Evolutionary conservation across 2,113 vertebrate species (phyloP).

Genomic region (Chionodraco myersi): DNA sequence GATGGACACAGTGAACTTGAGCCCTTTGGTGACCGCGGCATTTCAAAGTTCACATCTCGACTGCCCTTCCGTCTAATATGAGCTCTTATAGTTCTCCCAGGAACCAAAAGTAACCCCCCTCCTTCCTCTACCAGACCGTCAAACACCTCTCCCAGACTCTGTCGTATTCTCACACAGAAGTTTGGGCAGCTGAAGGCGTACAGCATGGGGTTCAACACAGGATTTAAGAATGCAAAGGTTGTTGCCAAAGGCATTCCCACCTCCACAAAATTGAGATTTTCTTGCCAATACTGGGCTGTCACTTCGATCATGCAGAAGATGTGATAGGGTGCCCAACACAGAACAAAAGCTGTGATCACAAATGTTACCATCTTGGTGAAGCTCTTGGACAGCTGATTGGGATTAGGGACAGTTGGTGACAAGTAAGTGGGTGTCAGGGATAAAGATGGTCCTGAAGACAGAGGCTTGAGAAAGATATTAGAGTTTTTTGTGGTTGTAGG

Average conservation of each 20-base stretch:
- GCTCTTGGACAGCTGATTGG: conserved; percentile 77
- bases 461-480: conserved; percentile 13
- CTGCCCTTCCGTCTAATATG: conserved; percentile 38
- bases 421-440: not conserved
- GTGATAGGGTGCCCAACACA: conserved; percentile 92
- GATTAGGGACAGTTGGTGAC: conserved; percentile 12
- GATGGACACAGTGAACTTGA: not conserved
- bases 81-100: conserved; percentile 34
- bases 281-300: conserved; percentile 49
- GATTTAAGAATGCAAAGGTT: conserved; percentile 87
- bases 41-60: not conserved
- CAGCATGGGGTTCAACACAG: conserved; percentile 90
- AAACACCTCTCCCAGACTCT: conserved; percentile 76
- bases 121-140: conserved; percentile 82
- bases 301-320: conserved; percentile 87
- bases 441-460: not conserved
- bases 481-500: not conserved
- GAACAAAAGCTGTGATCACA: conserved; percentile 88
- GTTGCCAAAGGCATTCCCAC: conserved; percentile 80
- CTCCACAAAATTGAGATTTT: conserved; percentile 41
- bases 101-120: conserved; percentile 20
- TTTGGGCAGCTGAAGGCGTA: conserved; percentile 94
- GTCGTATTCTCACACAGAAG: conserved; percentile 83
- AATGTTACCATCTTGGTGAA: conserved; percentile 89
- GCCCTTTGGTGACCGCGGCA: not conserved